Evolutionary conservation across 2,113 vertebrate species (phyloP).

Genomic region (Thalassarche chlororhynchos): DNA sequence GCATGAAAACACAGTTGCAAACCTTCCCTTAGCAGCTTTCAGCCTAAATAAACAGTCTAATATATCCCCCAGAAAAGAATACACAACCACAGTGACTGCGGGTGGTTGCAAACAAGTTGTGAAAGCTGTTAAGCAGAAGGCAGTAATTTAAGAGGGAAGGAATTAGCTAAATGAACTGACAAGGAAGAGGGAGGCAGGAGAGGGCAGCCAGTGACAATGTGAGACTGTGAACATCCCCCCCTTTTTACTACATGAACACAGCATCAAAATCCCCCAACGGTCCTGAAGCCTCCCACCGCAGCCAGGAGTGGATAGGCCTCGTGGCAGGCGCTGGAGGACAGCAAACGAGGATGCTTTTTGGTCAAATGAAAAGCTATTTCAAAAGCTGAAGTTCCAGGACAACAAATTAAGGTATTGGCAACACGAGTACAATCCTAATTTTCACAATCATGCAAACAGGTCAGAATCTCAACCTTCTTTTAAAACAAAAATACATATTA

Average conservation of each 20-base stretch:
- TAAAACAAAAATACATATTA: not conserved
- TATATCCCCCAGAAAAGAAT: constrained; percentile 15
- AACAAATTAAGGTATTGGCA: not conserved
- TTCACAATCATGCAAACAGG: not conserved
- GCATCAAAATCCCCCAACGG: not conserved
- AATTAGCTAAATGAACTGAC: constrained; percentile 13
- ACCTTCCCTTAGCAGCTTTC: constrained; percentile 17
- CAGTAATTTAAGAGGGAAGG: constrained; percentile 2
- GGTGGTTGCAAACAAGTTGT: constrained; percentile 55
- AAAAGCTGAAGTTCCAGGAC: not conserved
- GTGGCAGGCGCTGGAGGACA: not conserved
- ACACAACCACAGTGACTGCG: constrained; percentile 7
- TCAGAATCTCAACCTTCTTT: not conserved
- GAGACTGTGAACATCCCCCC: not conserved
- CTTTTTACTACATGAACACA: not conserved
- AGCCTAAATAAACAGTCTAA: constrained; percentile 53
- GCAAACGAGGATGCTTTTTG: accelerated
- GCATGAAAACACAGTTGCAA: constrained; percentile 58
- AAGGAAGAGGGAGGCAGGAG: not conserved
- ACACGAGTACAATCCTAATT: not conserved
- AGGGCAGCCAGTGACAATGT: not conserved
- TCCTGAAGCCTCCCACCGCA: not conserved
- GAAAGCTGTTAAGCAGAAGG: constrained; percentile 33
- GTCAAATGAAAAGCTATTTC: not conserved
- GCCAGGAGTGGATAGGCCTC: not conserved